phyloP scores from a whole-genome alignment of 2,888 invertebrate species.

The Bombylius discolor region DNA sequence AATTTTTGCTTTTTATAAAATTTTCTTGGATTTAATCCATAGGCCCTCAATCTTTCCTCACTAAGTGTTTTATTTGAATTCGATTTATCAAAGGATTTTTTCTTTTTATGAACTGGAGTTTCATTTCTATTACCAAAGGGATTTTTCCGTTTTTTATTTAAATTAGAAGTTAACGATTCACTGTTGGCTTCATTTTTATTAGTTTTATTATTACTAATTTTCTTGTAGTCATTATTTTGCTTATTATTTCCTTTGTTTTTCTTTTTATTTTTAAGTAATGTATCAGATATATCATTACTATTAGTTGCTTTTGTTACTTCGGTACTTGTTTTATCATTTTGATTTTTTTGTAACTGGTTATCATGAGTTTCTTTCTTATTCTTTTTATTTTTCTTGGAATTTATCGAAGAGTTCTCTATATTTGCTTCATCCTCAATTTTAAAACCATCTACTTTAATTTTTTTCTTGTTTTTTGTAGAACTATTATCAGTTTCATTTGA shows the following conservation, averaged over 20 bases:
- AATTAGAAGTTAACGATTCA: not conserved
- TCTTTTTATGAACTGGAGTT: constrained; percentile 17
- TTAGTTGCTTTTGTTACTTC: not conserved
- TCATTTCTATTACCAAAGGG: constrained; percentile 12
- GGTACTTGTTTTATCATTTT: no score
- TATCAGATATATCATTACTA: not conserved
- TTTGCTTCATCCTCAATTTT: constrained; percentile 3
- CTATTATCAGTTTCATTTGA: not conserved
- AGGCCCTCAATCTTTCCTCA: constrained; percentile 76
- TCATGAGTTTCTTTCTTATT: constrained; percentile 17
- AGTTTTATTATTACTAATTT: no score
- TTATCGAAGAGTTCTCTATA: no score
- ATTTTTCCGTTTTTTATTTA: constrained; percentile 16
- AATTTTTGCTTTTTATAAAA: constrained; percentile 37
- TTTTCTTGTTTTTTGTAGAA: not conserved
- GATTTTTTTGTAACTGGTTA: no score
- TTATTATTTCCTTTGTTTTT: not conserved
- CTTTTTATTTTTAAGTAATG: not conserved
- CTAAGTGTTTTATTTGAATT: constrained; percentile 37
- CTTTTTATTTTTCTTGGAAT: constrained; percentile 10
- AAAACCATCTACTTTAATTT: not conserved
- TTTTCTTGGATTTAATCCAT: constrained; percentile 84
- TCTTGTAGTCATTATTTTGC: not conserved
- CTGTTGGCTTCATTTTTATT: no score
- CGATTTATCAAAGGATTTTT: constrained; percentile 15